phyloP scores from a whole-genome alignment of 2,888 invertebrate genomes.

The Thumatha senex region DNA sequence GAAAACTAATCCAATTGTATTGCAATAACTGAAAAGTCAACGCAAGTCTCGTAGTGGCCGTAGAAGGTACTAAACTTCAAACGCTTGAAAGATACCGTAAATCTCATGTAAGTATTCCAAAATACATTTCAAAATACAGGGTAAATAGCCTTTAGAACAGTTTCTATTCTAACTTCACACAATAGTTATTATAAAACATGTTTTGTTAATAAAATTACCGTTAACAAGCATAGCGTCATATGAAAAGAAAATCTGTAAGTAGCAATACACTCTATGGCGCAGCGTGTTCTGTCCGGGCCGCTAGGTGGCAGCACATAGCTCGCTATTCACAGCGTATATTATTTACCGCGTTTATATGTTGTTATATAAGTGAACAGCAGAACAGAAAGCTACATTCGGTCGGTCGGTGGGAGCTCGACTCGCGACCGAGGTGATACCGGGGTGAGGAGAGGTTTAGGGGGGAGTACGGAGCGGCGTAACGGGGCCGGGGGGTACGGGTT shows the following conservation, averaged over 20 bases:
- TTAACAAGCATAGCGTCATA: constrained; percentile 52
- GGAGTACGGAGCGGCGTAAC: constrained; percentile 27
- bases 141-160: constrained; percentile 7
- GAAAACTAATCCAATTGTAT: constrained; percentile 36
- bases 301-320: constrained; percentile 82
- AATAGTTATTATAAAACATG: background rate
- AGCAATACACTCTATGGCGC: constrained; percentile 57
- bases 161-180: constrained; percentile 11
- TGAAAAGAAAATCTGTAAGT: constrained; percentile 64
- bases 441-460: constrained; percentile 21
- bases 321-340: constrained; percentile 79
- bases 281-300: constrained; percentile 59
- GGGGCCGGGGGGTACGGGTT: constrained; percentile 30
- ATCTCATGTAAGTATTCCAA: background rate
- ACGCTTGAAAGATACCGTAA: background rate
- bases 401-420: constrained; percentile 51
- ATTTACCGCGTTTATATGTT: constrained; percentile 75
- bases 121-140: background rate
- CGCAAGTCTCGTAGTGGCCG: constrained; percentile 7
- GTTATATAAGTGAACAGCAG: constrained; percentile 83
- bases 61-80: constrained; percentile 5
- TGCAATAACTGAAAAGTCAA: constrained; percentile 26
- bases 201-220: constrained; percentile 29
- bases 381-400: constrained; percentile 71
- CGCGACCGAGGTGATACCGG: constrained; percentile 27